Percentiles rank a stretch among this genome's conserved stretches.
These are phyloP conservation scores for Eucriotettix oculatus DNA, from an alignment of 2,888 invertebrate genomes.

Conservation along the genomic window DNA sequence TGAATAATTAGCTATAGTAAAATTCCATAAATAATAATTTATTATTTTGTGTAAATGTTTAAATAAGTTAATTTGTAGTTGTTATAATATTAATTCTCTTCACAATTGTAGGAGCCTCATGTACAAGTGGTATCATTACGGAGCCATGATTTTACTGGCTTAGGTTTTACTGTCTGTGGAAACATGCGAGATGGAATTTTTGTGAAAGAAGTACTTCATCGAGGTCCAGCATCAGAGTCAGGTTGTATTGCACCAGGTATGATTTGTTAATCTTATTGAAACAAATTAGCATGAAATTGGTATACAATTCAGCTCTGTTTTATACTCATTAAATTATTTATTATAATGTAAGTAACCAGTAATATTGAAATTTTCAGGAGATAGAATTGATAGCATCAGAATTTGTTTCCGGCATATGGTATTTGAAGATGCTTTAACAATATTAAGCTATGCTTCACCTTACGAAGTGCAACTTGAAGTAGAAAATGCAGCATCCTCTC, in stretches of 20 bases:
- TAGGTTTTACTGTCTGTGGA: constrained; percentile 78
- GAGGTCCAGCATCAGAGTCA: constrained; percentile 77
- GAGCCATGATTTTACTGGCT: constrained; percentile 75
- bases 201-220: constrained; percentile 68
- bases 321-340: no score
- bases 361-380: constrained; percentile 38
- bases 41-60: neutral
- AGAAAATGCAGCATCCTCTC: constrained; percentile 26
- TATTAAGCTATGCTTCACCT: constrained; percentile 79
- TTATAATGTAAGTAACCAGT: no score
- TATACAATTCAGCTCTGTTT: no score
- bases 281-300: neutral
- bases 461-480: constrained; percentile 72
- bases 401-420: constrained; percentile 80
- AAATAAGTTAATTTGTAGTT: neutral
- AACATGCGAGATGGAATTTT: constrained; percentile 81
- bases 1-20: neutral
- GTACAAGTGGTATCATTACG: constrained; percentile 53
- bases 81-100: neutral
- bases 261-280: neutral
- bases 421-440: constrained; percentile 76
- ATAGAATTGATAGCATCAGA: constrained; percentile 70
- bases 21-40: neutral
- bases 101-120: constrained; percentile 32
- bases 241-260: constrained; percentile 64